Base-by-base conservation (phyloP, 2,888 invertebrate genomes). In the Troides aeacus region DNA sequence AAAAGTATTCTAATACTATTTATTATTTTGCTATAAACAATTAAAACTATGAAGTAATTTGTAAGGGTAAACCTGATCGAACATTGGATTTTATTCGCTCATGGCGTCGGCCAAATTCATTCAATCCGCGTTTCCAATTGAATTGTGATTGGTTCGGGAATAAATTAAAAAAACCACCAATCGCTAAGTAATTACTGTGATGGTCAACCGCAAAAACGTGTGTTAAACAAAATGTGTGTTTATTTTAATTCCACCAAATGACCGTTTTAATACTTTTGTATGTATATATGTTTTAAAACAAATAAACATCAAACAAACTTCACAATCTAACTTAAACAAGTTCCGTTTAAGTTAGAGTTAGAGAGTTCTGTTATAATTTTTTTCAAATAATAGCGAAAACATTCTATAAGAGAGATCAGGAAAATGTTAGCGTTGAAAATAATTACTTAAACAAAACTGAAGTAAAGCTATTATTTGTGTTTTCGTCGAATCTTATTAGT, bases 41-140 rank as follows among this genome's bases (percentile, higher is more conserved):
- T 30, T 30, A 30, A 30, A 30, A 21, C 21, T 21, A 21, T 21
- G 21, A 39, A 39, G 1, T 39, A 39, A 39, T 39, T 61, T 66
- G 23, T 62, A 39, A 53, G 53, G 7, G 30, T 53, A 24, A 61
- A 66, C 21, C 21, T 62, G 57, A n/a, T 6, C 56, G 66, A 62
- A 62, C 23, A 62, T 67, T 57, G 18, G 36, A 56, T 42, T 67
- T 67, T 57, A 67, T 67, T 67, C 67, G 62, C 23, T 67, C 57
- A 57, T 59, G 59, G 59, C 59, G 30, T 59, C 15, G 59, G 65
- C 58, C 30, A 59, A 59, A 66, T 65, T 59, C 58, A 46, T 46
- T 30, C 59, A 59, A 53, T 66, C 59, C 24, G 59, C 42, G 42
- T 59, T 60, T 66, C 65, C 65, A 60, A 66, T 67, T 62, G 62